Base-by-base conservation (phyloP, 1,140 invertebrate species). In the Nasonia longicornis region DNA sequence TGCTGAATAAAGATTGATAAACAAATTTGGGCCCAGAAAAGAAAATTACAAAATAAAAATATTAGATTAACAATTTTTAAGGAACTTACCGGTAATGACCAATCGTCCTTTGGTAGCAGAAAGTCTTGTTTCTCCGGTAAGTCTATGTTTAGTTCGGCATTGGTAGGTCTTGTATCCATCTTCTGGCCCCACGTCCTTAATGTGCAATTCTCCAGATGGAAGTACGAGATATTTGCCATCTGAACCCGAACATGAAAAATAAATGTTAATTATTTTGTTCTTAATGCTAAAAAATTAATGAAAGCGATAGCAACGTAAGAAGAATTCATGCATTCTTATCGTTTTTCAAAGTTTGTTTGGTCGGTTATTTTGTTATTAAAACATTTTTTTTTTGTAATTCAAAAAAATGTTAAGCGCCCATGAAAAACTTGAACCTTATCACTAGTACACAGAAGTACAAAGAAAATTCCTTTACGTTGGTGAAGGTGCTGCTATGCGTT, bases 91-190 rank as follows among this genome's bases (percentile, higher is more conserved):
- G 91, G 97, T 98, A 90, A 98, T 97, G 90, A 98, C 96, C 80
- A 99, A 93, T 87, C 96, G 93, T 91, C 97, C 97, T 89, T 98
- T 98, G 58, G 96, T 97, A 66, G 96, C 96, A 87, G 97, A 98
- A 81, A 97, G 92, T 89, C 97, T 93, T 82, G 97, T 97, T 92
- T 98, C 97, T 85, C 96, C 96, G 85, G 97, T 98, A 52, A 98
- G 93, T 85, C 97, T 93, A 90, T 98, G 97, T 88, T 97, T 96
- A 66, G 97, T 98, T 85, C 97, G 93, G 90, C 98, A 99, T 89
- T 97, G 96, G 88, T 97, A 98, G 81, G 95, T 96, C 91, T 98
- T 98, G 90, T 97, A 97, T 81, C 97, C 96, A 91, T 98, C 97
- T 89, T 97, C 96, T 82, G 96, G 96, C 89, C 95, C 96, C 76